phyloP scores from a whole-genome alignment of 2,113 vertebrate genomes.

The Centrocercus urophasianus region DNA sequence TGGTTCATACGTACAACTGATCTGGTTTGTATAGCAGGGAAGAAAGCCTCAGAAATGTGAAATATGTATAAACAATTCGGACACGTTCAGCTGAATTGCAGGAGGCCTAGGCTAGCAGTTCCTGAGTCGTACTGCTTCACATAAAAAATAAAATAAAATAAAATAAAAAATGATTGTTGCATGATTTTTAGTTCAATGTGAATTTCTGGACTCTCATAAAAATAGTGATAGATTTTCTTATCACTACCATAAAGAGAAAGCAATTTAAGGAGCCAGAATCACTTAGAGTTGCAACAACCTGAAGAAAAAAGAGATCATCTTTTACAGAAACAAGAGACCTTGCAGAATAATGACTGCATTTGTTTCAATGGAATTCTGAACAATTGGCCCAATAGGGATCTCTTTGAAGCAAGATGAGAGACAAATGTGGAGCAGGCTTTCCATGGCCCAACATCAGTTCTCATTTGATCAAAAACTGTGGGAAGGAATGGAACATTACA shows the following conservation, averaged over 20 bases:
- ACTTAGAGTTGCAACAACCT: not conserved
- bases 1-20: not conserved
- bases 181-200: not conserved
- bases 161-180: rapidly evolving
- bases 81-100: not conserved
- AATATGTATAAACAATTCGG: slow-evolving; percentile 35
- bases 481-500: not conserved
- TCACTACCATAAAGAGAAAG: not conserved
- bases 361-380: not conserved
- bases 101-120: not conserved
- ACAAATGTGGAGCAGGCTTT: not conserved
- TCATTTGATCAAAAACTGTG: not conserved
- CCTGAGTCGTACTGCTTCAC: not conserved
- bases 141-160: not conserved
- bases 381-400: not conserved
- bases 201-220: not conserved
- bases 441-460: not conserved
- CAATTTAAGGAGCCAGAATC: not conserved
- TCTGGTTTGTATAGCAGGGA: not conserved
- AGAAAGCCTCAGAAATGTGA: slow-evolving; percentile 61
- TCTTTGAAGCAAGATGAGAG: not conserved
- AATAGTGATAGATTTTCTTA: not conserved
- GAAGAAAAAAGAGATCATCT: not conserved
- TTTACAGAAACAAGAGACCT: not conserved
- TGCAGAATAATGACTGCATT: not conserved